These are phyloP conservation scores for Meloidogyne exigua DNA, from an alignment of 1,140 invertebrate genomes.

Conservation along the genomic window DNA sequence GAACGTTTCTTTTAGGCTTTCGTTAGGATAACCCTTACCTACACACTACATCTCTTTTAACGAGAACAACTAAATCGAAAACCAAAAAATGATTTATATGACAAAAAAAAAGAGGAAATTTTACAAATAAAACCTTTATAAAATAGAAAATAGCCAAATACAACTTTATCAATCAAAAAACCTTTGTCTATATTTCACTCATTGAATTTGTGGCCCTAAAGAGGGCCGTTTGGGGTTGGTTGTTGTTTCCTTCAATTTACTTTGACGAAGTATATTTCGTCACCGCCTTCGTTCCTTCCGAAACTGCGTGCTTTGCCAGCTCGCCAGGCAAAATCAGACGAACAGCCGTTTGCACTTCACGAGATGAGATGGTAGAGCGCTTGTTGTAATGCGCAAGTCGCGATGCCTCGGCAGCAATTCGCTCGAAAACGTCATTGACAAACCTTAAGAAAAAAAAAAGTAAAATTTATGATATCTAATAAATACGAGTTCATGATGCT, in stretches of 20 bases:
- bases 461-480: background rate
- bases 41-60: no score
- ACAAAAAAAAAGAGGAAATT: background rate
- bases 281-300: slow-evolving; percentile 67
- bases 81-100: background rate
- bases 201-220: background rate
- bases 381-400: slow-evolving; percentile 54
- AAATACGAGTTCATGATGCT: slow-evolving; percentile 70
- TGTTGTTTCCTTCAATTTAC: slow-evolving; percentile 50
- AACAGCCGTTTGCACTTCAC: slow-evolving; percentile 66
- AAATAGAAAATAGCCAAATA: no score
- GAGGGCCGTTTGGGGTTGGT: slow-evolving; percentile 31
- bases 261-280: slow-evolving; percentile 68
- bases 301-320: slow-evolving; percentile 65
- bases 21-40: no score
- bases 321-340: slow-evolving; percentile 65
- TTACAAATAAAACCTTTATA: no score
- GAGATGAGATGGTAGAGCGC: slow-evolving; percentile 66
- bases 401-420: slow-evolving; percentile 51
- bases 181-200: background rate
- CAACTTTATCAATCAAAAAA: background rate
- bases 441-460: slow-evolving; percentile 63
- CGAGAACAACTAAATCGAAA: no score
- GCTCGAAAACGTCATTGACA: slow-evolving; percentile 61
- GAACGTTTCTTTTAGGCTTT: no score